Conservation (phyloP, 2,888 invertebrate species). For the Drosophila prolongata region DNA sequence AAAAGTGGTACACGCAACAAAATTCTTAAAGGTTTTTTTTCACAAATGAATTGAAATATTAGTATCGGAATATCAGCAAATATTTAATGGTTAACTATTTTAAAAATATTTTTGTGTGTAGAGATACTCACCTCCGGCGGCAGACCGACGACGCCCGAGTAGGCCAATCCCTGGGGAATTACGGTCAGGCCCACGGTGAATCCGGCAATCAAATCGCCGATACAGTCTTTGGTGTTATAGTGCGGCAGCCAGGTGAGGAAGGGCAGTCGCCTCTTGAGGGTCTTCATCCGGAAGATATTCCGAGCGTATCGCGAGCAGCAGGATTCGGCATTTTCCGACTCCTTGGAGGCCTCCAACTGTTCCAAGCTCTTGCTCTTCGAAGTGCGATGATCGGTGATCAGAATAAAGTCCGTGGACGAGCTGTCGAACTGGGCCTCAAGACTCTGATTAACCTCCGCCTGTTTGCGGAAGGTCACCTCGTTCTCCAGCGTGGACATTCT, state of each 20-base stretch:
- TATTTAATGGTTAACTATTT: no score
- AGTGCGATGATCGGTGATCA: slow-evolving; percentile 81
- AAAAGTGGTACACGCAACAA: not conserved
- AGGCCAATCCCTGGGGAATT: slow-evolving; percentile 92
- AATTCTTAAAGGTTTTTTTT: not conserved
- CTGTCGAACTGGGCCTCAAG: slow-evolving; percentile 79
- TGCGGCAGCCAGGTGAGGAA: slow-evolving; percentile 91
- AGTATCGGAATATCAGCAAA: not conserved
- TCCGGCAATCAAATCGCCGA: slow-evolving; percentile 96
- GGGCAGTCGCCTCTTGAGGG: slow-evolving; percentile 90
- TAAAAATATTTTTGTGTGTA: not conserved
- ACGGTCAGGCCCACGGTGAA: slow-evolving; percentile 91
- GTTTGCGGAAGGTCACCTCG: slow-evolving; percentile 75
- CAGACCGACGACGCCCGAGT: slow-evolving; percentile 91
- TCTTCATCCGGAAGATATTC: slow-evolving; percentile 88
- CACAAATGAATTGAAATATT: no score
- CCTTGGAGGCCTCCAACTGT: slow-evolving; percentile 57
- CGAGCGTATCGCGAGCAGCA: slow-evolving; percentile 68
- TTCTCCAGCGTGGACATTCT: slow-evolving; percentile 78
- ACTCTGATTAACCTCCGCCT: slow-evolving; percentile 66
- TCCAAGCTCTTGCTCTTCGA: slow-evolving; percentile 70
- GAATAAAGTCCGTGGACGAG: slow-evolving; percentile 80
- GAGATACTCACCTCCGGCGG: slow-evolving; percentile 87
- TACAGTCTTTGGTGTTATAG: slow-evolving; percentile 89
- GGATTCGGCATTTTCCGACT: slow-evolving; percentile 28